Evolutionary conservation across 2,888 invertebrate genomes (phyloP).

Genomic region (Eupithecia inturbata): DNA sequence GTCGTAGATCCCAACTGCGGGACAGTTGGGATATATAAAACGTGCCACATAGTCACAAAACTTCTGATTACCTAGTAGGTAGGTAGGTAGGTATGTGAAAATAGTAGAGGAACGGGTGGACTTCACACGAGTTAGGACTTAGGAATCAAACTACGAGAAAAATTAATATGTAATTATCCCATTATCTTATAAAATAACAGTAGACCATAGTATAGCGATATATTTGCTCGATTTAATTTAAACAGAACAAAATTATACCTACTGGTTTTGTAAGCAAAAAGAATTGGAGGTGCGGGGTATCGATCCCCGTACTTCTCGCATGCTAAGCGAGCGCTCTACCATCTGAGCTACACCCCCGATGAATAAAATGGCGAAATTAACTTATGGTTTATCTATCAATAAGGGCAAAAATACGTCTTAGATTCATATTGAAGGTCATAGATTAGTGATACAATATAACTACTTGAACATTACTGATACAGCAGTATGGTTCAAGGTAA

Average conservation of each 20-base stretch:
- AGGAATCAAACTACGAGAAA: no score
- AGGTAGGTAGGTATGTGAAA: no score
- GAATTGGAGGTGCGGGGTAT: conserved; percentile 83
- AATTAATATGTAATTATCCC: neutral
- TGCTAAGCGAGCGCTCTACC: conserved; percentile 85
- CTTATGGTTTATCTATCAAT: neutral
- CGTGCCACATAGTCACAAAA: no score
- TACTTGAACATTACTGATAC: no score
- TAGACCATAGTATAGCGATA: no score
- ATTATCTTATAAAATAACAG: neutral
- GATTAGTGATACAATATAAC: neutral
- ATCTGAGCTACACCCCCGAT: conserved; percentile 84
- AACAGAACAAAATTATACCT: neutral
- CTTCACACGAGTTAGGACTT: no score
- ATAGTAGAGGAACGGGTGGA: no score
- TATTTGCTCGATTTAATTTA: neutral
- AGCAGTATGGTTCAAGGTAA: no score
- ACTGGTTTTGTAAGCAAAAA: conserved; percentile 8
- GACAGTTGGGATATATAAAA: no score
- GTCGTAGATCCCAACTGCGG: no score
- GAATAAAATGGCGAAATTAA: neutral
- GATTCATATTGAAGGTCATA: neutral
- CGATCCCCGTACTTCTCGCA: conserved; percentile 85
- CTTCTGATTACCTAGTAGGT: no score
- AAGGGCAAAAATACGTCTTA: neutral